Evolutionary conservation across 2,888 invertebrate species (phyloP).

Genomic region (Stenoptilia bipunctidactyla): DNA sequence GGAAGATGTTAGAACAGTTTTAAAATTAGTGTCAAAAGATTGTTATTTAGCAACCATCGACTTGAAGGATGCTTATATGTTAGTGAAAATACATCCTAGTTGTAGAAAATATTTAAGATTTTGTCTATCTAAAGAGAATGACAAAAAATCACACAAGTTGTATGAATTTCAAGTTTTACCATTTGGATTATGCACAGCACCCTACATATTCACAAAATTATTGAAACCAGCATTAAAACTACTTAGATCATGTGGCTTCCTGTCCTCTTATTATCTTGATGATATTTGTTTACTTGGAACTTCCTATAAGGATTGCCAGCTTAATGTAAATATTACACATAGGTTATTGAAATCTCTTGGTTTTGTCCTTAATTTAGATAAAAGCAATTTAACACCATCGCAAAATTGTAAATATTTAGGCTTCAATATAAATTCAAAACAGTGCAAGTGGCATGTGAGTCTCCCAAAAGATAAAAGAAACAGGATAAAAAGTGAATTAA

Average conservation of each 20-base stretch:
- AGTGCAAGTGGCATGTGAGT: too few species aligned
- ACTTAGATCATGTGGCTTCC: background rate
- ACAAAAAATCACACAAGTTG: background rate
- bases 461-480: too few species aligned
- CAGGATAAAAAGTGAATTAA: too few species aligned
- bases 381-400: conserved; percentile 3
- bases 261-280: background rate
- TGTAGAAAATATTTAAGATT: conserved; percentile 4
- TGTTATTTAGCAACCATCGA: conserved; percentile 2
- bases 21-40: too few species aligned
- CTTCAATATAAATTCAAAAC: too few species aligned
- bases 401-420: too few species aligned
- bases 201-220: conserved; percentile 5
- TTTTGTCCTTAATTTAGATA: background rate
- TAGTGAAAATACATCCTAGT: conserved; percentile 1
- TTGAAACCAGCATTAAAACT: conserved; percentile 2
- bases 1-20: conserved; percentile 1
- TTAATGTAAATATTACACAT: background rate
- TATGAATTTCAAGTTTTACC: conserved; percentile 6
- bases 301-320: background rate
- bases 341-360: background rate
- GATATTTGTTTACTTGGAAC: background rate
- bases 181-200: conserved; percentile 6
- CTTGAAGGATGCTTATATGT: conserved; percentile 4
- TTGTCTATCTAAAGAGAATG: background rate